Percentiles rank a stretch among this genome's conserved stretches.
Conservation (phyloP, 2,113 vertebrate genomes). For the Chlamydotis undulata region DNA sequence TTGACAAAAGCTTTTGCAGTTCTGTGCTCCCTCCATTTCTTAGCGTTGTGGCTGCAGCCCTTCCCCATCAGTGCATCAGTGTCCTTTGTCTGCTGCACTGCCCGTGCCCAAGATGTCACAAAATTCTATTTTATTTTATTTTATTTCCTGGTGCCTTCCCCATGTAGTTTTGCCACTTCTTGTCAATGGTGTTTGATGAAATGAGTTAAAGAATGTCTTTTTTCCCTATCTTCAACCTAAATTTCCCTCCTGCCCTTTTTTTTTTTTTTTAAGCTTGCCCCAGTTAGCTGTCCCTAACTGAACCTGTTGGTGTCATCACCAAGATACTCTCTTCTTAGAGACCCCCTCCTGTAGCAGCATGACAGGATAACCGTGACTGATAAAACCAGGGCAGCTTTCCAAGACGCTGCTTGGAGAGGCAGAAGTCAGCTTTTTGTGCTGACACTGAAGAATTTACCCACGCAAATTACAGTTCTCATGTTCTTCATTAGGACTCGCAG, state of each 20-base stretch:
- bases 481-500: not conserved
- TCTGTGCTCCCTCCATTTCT: not conserved
- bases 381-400: not conserved
- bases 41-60: not conserved
- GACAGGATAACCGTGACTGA: not conserved
- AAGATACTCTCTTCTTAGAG: not conserved
- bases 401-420: not conserved
- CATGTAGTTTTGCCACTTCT: not conserved
- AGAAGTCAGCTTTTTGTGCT: not conserved
- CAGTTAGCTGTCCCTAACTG: not conserved
- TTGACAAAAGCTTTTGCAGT: conserved; percentile 10
- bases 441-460: not conserved
- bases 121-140: not conserved
- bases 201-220: not conserved
- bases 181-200: not conserved
- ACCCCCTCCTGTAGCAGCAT: not conserved
- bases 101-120: not conserved
- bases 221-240: not conserved
- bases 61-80: not conserved
- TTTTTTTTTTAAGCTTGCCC: not conserved
- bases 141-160: not conserved
- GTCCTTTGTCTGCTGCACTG: not conserved
- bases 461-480: not conserved
- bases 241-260: accelerated
- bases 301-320: not conserved